A percentile compares a stretch with the other conserved stretches of the same genome.
Evolutionary conservation across 2,888 invertebrate genomes (phyloP).

Genomic region (Tipula unca): DNA sequence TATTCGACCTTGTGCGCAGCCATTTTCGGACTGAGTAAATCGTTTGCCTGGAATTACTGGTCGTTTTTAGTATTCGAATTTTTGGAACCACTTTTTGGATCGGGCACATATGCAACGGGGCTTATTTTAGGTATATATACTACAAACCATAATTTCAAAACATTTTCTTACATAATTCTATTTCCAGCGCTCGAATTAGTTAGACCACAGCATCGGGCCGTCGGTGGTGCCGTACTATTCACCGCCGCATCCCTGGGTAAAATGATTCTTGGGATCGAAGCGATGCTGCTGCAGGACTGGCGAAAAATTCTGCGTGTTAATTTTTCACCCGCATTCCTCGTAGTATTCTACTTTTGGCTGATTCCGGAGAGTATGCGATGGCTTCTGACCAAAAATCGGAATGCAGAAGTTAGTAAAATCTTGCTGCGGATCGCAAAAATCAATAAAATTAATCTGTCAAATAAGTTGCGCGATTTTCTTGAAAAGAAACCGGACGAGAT

Average conservation of each 20-base stretch:
- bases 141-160: neutral
- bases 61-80: neutral
- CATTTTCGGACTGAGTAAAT: neutral
- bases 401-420: constrained; percentile 48
- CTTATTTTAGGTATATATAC: neutral
- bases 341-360: constrained; percentile 49
- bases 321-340: neutral
- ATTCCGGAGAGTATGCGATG: constrained; percentile 57
- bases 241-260: neutral
- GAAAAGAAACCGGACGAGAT: constrained; percentile 23
- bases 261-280: neutral
- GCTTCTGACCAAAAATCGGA: constrained; percentile 55
- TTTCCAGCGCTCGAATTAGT: neutral
- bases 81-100: constrained; percentile 3
- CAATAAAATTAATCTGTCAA: constrained; percentile 41
- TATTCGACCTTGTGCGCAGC: neutral
- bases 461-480: neutral
- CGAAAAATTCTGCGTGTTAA: neutral
- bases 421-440: constrained; percentile 49
- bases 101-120: neutral
- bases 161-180: neutral
- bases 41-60: neutral
- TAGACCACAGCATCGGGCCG: neutral
- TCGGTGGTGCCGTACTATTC: neutral
- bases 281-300: neutral